These are phyloP conservation scores for Cheilosia soror DNA, from an alignment of 2,888 invertebrate species.

Conservation along the genomic window DNA sequence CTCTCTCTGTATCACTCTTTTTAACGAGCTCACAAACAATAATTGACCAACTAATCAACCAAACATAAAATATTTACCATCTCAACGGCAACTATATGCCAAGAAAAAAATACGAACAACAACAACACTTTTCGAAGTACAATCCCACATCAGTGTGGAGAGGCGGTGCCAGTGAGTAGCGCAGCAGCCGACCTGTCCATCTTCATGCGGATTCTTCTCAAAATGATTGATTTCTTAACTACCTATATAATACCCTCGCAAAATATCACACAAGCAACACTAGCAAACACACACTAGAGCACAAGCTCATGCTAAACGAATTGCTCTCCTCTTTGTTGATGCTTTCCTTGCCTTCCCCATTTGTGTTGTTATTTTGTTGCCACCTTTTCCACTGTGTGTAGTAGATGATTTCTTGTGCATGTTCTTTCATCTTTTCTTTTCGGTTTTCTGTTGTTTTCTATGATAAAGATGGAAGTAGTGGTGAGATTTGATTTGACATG, in stretches of 20 bases:
- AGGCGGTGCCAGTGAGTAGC: constrained; percentile 64
- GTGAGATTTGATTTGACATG: constrained; percentile 8
- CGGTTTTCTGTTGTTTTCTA: not conserved
- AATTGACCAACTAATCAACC: constrained; percentile 35
- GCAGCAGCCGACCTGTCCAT: constrained; percentile 69
- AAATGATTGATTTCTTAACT: constrained; percentile 74
- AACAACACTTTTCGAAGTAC: constrained; percentile 20
- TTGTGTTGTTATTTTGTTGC: constrained; percentile 20
- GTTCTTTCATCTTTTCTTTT: not conserved
- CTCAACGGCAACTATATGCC: not conserved
- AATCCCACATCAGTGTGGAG: constrained; percentile 50
- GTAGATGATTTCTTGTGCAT: constrained; percentile 30
- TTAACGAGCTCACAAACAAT: not conserved
- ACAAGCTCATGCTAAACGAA: not conserved
- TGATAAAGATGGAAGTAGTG: not conserved
- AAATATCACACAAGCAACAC: not conserved
- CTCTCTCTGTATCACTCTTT: not conserved
- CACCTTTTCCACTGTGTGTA: constrained; percentile 25
- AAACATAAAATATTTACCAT: constrained; percentile 25
- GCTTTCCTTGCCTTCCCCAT: not conserved
- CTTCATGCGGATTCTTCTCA: constrained; percentile 49
- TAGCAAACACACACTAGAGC: not conserved
- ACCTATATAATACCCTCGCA: not conserved
- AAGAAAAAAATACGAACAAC: constrained; percentile 8
- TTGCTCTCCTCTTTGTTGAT: constrained; percentile 16